Evolutionary conservation across 2,797 vertebrate species (phyloP).

Genomic region (Mastacembelus armatus): DNA sequence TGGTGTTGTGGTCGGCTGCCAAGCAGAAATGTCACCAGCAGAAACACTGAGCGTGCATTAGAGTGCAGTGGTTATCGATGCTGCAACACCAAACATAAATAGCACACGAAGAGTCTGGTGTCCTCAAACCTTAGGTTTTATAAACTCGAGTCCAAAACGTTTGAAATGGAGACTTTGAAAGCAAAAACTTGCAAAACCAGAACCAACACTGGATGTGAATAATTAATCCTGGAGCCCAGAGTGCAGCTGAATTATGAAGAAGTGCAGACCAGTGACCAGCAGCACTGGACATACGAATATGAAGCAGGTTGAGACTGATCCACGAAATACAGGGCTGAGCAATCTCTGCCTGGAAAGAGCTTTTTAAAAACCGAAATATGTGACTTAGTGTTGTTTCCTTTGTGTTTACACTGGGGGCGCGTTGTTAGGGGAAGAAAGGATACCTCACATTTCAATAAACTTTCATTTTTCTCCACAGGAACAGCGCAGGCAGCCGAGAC

Average conservation of each 20-base stretch:
- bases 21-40: too few species aligned
- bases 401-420: slow-evolving; percentile 29
- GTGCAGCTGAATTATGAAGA: slow-evolving; percentile 30
- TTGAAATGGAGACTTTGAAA: too few species aligned
- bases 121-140: too few species aligned
- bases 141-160: too few species aligned
- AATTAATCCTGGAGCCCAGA: slow-evolving; percentile 31
- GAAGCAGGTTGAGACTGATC: not conserved
- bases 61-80: too few species aligned
- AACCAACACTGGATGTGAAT: slow-evolving; percentile 20
- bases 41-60: too few species aligned
- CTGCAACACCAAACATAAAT: too few species aligned
- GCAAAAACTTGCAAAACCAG: slow-evolving; percentile 25
- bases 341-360: slow-evolving; percentile 9
- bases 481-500: not conserved
- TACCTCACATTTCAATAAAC: slow-evolving; percentile 14
- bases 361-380: not conserved
- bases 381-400: slow-evolving; percentile 6
- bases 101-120: too few species aligned
- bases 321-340: not conserved
- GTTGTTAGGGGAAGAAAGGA: slow-evolving; percentile 30
- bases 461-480: slow-evolving; percentile 9
- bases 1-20: too few species aligned
- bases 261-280: not conserved
- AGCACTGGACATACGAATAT: not conserved